Percentiles rank a stretch among this genome's conserved stretches.
These are phyloP conservation scores for Tarsius wallacei DNA, from an alignment of 2,797 vertebrate genomes.

Conservation along the genomic window DNA sequence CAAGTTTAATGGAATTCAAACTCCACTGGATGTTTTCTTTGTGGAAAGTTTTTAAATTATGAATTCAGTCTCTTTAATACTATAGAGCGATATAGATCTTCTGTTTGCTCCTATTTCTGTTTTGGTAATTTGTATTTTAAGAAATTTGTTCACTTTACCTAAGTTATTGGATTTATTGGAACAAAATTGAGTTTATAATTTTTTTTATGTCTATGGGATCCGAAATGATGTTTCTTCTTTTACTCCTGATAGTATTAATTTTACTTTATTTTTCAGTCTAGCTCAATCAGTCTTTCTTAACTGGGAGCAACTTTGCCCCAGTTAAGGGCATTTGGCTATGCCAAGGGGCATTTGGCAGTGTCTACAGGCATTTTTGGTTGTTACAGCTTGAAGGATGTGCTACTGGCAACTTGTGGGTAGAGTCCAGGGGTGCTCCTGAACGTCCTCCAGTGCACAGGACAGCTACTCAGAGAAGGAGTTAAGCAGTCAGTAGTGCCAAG, in stretches of 20 bases:
- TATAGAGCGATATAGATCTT: background rate
- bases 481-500: background rate
- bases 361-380: background rate
- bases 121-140: slow-evolving; percentile 45
- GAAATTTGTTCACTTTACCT: slow-evolving; percentile 18
- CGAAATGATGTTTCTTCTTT: background rate
- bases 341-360: background rate
- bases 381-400: background rate
- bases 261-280: slow-evolving; percentile 9
- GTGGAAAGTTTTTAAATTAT: slow-evolving; percentile 45
- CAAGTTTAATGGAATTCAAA: slow-evolving; percentile 33
- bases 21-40: slow-evolving; percentile 19
- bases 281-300: background rate
- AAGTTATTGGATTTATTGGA: background rate
- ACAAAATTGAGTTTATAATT: slow-evolving; percentile 4
- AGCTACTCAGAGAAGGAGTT: background rate
- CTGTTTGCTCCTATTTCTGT: background rate
- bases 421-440: background rate
- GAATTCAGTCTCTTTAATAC: slow-evolving; percentile 43
- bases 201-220: background rate
- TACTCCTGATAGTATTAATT: background rate
- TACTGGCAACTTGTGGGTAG: background rate
- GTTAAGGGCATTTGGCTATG: background rate
- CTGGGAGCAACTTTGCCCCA: background rate
- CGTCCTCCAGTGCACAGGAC: background rate